phyloP scores from a whole-genome alignment of 2,113 vertebrate species.

The Crypturellus undulatus region DNA sequence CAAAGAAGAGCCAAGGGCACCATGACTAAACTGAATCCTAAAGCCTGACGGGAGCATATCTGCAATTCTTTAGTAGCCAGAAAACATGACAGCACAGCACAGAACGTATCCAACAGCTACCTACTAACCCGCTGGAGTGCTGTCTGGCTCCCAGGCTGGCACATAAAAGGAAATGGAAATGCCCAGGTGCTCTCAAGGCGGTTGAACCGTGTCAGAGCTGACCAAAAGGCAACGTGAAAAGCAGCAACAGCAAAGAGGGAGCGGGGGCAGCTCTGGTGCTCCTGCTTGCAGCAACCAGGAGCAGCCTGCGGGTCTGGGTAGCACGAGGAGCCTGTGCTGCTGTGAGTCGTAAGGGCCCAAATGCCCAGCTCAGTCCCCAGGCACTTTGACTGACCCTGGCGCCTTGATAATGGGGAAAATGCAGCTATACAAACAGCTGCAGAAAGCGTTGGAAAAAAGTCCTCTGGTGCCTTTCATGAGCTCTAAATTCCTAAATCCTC shows the following conservation, averaged over 20 bases:
- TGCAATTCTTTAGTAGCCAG: background rate
- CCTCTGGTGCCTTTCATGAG: background rate
- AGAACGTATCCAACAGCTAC: accelerated
- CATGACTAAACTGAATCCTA: background rate
- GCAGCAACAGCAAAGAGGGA: background rate
- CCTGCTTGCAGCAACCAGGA: background rate
- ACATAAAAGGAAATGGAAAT: background rate
- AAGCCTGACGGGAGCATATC: slow-evolving; percentile 1
- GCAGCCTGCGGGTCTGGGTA: background rate
- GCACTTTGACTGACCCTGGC: background rate
- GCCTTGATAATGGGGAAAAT: background rate
- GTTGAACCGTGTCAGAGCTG: background rate
- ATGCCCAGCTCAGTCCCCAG: background rate
- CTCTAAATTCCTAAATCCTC: background rate
- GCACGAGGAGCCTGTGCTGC: background rate
- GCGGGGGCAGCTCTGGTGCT: background rate
- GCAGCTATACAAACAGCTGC: background rate
- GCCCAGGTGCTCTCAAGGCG: accelerated
- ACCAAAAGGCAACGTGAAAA: background rate
- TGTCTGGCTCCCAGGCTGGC: background rate
- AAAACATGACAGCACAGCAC: accelerated
- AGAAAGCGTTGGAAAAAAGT: background rate
- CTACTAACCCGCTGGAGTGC: background rate
- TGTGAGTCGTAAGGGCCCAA: accelerated
- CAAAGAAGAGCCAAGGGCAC: slow-evolving; percentile 19